Percentiles rank a stretch among this genome's conserved stretches.
Evolutionary conservation across 1,140 invertebrate species (phyloP).

Genomic region (Lysiphlebus fabarum): DNA sequence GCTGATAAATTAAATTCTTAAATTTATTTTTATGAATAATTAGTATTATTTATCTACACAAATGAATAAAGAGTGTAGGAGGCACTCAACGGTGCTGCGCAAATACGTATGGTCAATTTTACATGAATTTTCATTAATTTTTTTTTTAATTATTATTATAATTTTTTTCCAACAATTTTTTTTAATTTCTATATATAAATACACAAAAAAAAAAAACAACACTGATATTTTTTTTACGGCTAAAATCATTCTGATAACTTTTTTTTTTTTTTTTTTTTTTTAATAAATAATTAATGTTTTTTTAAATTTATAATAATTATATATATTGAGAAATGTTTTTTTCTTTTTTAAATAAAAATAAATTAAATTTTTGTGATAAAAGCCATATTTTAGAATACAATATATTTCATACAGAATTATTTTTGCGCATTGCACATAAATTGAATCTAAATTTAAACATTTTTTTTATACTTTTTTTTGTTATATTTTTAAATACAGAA

Average conservation of each 20-base stretch:
- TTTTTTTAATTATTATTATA: background rate
- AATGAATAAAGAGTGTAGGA: conserved; percentile 12
- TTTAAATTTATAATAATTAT: too few relatives aligned
- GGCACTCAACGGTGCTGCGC: conserved; percentile 7
- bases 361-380: conserved; percentile 10
- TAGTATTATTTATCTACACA: conserved; percentile 18
- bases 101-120: conserved; percentile 7
- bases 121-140: background rate
- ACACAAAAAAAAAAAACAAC: conserved; percentile 23
- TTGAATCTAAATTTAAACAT: conserved; percentile 22
- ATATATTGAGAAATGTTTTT: too few relatives aligned
- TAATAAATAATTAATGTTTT: conserved; percentile 2
- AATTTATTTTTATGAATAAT: too few relatives aligned
- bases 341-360: too few relatives aligned
- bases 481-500: conserved; percentile 3
- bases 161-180: background rate
- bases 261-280: conserved; percentile 16
- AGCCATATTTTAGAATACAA: conserved; percentile 13
- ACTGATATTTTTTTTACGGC: conserved; percentile 15
- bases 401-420: background rate
- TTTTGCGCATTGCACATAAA: conserved; percentile 22
- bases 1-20: background rate
- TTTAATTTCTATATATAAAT: conserved; percentile 22
- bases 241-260: conserved; percentile 16
- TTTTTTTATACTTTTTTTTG: conserved; percentile 4